Conservation (phyloP, 2,888 invertebrate genomes). For the Leucania comma region DNA sequence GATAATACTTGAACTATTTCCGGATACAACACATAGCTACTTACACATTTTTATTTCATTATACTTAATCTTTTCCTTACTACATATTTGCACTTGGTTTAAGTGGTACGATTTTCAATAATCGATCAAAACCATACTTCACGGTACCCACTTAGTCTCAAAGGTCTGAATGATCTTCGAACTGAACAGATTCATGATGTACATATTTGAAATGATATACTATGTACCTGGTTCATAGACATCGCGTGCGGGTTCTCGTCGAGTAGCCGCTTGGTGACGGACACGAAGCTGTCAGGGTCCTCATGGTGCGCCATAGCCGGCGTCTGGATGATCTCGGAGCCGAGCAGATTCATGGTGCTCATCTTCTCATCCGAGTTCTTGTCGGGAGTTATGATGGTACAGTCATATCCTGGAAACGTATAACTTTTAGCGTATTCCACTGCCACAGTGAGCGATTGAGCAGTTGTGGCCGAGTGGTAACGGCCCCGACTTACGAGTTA, state of each 20-base stretch:
- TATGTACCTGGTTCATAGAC: slow-evolving; percentile 95
- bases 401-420: slow-evolving; percentile 93
- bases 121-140: neutral
- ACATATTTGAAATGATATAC: neutral
- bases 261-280: slow-evolving; percentile 94
- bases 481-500: no score
- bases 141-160: no score
- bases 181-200: no score
- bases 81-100: neutral
- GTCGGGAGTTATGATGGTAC: slow-evolving; percentile 98
- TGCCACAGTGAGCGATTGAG: no score
- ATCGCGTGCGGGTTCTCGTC: slow-evolving; percentile 93
- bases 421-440: neutral
- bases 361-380: slow-evolving; percentile 99
- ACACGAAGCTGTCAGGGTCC: slow-evolving; percentile 95
- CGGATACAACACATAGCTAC: neutral
- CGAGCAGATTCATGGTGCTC: slow-evolving; percentile 95
- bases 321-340: slow-evolving; percentile 97
- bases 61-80: no score
- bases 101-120: neutral
- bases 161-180: no score
- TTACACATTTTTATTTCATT: no score
- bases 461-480: no score
- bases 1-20: neutral
- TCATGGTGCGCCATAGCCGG: slow-evolving; percentile 80